Evolutionary conservation across 2,113 vertebrate species (phyloP).

Genomic region (Stictonetta naevosa): DNA sequence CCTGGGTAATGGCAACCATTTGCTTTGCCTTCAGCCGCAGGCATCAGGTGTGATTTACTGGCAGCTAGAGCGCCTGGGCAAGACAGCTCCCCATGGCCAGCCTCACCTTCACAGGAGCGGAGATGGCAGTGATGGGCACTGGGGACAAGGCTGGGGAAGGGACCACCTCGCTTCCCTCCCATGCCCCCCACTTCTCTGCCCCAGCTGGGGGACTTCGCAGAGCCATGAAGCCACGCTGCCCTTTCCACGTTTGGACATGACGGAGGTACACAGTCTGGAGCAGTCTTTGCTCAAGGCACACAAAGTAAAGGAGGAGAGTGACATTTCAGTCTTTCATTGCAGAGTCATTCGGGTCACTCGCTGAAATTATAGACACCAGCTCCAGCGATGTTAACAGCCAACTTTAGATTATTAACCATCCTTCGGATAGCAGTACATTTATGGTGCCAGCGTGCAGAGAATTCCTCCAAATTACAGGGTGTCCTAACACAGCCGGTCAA

Average conservation of each 20-base stretch:
- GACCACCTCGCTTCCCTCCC: neutral
- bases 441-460: conserved; percentile 4
- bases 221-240: conserved; percentile 44
- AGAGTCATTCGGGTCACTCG: conserved; percentile 63
- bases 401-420: conserved; percentile 70
- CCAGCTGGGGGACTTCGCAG: neutral
- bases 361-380: conserved; percentile 69
- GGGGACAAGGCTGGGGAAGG: neutral
- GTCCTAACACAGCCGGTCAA: conserved; percentile 63
- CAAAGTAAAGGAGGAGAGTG: conserved; percentile 68
- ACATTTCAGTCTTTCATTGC: conserved; percentile 73
- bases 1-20: conserved; percentile 46
- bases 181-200: neutral
- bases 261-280: conserved; percentile 65
- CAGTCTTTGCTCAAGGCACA: conserved; percentile 74
- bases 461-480: conserved; percentile 72
- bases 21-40: conserved; percentile 34
- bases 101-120: neutral
- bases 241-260: conserved; percentile 65
- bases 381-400: conserved; percentile 67
- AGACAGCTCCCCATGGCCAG: neutral
- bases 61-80: conserved; percentile 19
- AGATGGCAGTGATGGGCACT: neutral
- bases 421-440: conserved; percentile 65
- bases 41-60: conserved; percentile 38